Evolutionary conservation across 2,888 invertebrate genomes (phyloP).

Genomic region (Elmis aenea): DNA sequence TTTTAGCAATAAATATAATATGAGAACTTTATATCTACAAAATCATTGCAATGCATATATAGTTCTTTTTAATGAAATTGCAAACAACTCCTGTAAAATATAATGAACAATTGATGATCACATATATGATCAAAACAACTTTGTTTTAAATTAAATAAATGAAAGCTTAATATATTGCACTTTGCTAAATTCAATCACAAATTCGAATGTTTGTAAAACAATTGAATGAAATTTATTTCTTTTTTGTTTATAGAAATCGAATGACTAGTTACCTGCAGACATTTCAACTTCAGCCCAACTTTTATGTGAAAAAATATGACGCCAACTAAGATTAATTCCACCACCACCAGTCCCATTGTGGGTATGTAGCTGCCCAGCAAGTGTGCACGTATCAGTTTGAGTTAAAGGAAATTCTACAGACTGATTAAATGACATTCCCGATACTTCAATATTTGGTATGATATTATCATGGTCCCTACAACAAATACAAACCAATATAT

Average conservation of each 20-base stretch:
- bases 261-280: conserved; percentile 59
- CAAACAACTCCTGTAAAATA: no score
- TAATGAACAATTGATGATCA: no score
- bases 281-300: conserved; percentile 85
- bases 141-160: no score
- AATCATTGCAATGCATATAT: no score
- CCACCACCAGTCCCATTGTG: conserved; percentile 85
- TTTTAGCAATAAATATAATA: no score
- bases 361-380: conserved; percentile 77
- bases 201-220: conserved; percentile 1
- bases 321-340: conserved; percentile 69
- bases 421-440: conserved; percentile 88
- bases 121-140: no score
- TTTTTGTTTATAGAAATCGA: not conserved
- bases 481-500: conserved; percentile 4
- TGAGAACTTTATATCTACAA: no score
- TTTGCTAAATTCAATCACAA: not conserved
- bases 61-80: no score
- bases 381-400: conserved; percentile 73
- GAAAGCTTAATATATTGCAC: not conserved
- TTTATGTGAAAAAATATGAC: conserved; percentile 73
- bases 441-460: conserved; percentile 79
- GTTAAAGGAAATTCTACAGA: conserved; percentile 92
- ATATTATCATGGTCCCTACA: conserved; percentile 39
- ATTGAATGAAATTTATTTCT: conserved; percentile 5